These are phyloP conservation scores for Deroptyus accipitrinus DNA, from an alignment of 2,113 vertebrate species.

Conservation along the genomic window DNA sequence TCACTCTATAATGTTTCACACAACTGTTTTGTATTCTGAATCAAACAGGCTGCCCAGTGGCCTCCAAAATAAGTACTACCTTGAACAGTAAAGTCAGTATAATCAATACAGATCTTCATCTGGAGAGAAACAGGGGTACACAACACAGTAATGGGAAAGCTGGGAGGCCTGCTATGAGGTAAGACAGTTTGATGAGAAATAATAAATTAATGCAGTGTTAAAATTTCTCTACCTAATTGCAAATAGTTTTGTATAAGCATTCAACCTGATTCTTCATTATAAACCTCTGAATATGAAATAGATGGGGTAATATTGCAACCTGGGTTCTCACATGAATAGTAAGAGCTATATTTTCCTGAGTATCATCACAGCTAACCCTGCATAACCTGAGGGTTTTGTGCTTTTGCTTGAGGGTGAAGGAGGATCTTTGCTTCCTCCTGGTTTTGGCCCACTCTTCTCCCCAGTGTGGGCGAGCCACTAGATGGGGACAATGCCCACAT, in stretches of 20 bases:
- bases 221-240: background rate
- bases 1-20: background rate
- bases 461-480: constrained; percentile 17
- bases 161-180: background rate
- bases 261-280: background rate
- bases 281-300: background rate
- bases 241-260: background rate
- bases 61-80: background rate
- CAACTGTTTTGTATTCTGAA: background rate
- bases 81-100: background rate
- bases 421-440: background rate
- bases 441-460: background rate
- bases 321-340: background rate
- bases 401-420: background rate
- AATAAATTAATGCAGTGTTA: background rate
- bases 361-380: background rate
- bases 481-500: constrained; percentile 44
- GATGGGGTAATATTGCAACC: background rate
- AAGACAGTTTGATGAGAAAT: background rate
- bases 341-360: background rate
- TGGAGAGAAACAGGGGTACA: background rate
- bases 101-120: background rate
- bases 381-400: background rate
- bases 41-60: background rate
- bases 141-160: fast-evolving